Evolutionary conservation across 1,140 invertebrate species (phyloP).

Genomic region (Papilio polytes): DNA sequence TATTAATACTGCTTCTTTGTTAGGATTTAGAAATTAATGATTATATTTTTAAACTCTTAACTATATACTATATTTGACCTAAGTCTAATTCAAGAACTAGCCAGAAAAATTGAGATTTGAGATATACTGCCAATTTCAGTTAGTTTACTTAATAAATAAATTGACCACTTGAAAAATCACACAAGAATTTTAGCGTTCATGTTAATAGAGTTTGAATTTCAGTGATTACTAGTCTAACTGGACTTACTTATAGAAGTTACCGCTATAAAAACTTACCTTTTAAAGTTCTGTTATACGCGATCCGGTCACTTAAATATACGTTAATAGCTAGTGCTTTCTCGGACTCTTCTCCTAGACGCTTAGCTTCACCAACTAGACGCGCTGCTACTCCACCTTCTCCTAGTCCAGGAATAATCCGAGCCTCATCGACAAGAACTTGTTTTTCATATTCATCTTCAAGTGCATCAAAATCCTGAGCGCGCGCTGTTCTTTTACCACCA

Average conservation of each 20-base stretch:
- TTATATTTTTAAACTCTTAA: neutral
- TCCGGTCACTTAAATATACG: constrained; percentile 75
- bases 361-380: constrained; percentile 61
- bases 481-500: constrained; percentile 62
- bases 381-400: constrained; percentile 71
- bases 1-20: too few species aligned
- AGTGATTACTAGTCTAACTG: constrained; percentile 25
- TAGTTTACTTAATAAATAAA: neutral
- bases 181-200: neutral
- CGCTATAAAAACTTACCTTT: constrained; percentile 58
- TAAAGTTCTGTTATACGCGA: constrained; percentile 73
- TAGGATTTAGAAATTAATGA: too few species aligned
- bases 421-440: constrained; percentile 70
- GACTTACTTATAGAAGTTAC: constrained; percentile 14
- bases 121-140: neutral
- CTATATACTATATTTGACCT: neutral
- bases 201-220: constrained; percentile 1
- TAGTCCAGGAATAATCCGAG: constrained; percentile 67
- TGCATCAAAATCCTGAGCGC: constrained; percentile 51
- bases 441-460: constrained; percentile 62
- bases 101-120: neutral
- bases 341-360: constrained; percentile 67
- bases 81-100: neutral
- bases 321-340: constrained; percentile 74
- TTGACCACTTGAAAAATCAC: neutral